Evolutionary conservation across 2,797 vertebrate species (phyloP).

Genomic region (Delichon dasypus): DNA sequence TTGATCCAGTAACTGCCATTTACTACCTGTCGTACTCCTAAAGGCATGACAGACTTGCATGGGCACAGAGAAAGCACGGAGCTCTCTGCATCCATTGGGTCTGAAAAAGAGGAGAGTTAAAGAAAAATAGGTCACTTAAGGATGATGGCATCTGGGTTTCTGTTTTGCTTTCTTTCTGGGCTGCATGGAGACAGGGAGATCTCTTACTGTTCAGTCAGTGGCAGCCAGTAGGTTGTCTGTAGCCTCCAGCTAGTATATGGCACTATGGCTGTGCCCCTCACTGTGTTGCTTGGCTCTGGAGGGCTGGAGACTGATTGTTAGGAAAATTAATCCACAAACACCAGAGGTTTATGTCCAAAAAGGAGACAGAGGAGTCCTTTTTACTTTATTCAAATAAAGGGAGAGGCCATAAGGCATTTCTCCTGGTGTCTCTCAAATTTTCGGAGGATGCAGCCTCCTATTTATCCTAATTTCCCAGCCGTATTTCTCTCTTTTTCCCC

Average conservation of each 20-base stretch:
- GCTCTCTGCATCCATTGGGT: neutral
- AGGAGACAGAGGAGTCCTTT: no score
- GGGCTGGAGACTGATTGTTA: neutral
- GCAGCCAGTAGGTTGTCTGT: neutral
- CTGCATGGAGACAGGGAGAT: neutral
- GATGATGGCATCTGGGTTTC: neutral
- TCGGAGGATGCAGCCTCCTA: no score
- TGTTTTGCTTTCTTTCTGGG: neutral
- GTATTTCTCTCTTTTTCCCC: no score
- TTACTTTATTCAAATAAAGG: no score
- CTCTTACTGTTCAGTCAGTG: neutral
- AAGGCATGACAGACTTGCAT: neutral
- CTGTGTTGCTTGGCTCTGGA: neutral
- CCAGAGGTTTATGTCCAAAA: no score
- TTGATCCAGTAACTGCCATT: neutral
- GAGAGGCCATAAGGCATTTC: no score
- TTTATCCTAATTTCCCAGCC: no score
- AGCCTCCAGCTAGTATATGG: neutral
- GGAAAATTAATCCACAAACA: no score
- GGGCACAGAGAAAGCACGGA: neutral
- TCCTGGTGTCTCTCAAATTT: no score
- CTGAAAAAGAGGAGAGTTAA: neutral
- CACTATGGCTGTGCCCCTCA: neutral
- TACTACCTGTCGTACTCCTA: neutral
- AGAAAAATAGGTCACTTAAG: neutral